These are phyloP conservation scores for Leptopterna dolabrata DNA, from an alignment of 2,888 invertebrate species.

Conservation along the genomic window DNA sequence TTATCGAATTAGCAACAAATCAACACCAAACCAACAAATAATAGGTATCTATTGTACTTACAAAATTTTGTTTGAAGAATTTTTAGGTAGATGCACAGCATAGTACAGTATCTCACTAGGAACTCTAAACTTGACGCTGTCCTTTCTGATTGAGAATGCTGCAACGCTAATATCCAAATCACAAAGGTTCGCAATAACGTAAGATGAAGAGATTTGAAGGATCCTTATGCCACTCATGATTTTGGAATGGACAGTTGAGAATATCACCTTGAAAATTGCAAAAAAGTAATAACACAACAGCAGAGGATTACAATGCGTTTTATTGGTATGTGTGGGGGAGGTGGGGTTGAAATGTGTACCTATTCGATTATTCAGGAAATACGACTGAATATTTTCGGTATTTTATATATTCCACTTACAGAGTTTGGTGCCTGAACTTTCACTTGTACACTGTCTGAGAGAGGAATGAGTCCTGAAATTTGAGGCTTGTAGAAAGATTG, in stretches of 20 bases:
- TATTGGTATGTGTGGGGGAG: no score
- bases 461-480: conserved; percentile 73
- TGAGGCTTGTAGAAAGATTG: conserved; percentile 74
- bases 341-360: no score
- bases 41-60: not conserved
- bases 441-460: conserved; percentile 68
- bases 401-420: conserved; percentile 9
- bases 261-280: conserved; percentile 69
- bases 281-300: no score
- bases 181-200: conserved; percentile 74
- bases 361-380: not conserved
- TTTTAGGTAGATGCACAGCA: conserved; percentile 48
- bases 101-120: conserved; percentile 51
- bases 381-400: not conserved
- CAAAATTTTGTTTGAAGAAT: conserved; percentile 9
- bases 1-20: not conserved
- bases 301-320: no score
- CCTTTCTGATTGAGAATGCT: conserved; percentile 67
- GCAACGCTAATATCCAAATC: conserved; percentile 71
- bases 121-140: conserved; percentile 44
- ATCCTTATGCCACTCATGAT: conserved; percentile 75
- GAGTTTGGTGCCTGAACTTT: conserved; percentile 55
- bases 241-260: conserved; percentile 75
- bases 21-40: not conserved
- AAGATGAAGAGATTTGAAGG: conserved; percentile 74